A percentile compares a stretch with the other conserved stretches of the same genome.
Evolutionary conservation across 2,888 invertebrate species (phyloP).

Genomic region (Tyria jacobaeae): DNA sequence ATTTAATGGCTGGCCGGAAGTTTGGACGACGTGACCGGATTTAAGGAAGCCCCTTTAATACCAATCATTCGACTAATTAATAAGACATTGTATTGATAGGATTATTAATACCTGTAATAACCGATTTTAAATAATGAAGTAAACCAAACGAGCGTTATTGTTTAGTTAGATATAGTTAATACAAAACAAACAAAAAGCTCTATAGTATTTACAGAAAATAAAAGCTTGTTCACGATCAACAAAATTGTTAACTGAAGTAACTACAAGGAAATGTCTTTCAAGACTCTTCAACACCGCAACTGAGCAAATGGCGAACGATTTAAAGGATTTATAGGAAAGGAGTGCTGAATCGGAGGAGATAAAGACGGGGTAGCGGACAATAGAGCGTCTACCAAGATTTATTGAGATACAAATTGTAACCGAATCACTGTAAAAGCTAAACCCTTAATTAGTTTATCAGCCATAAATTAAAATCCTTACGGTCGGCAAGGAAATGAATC

Average conservation of each 20-base stretch:
- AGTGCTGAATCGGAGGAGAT: constrained; percentile 42
- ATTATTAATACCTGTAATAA: constrained; percentile 39
- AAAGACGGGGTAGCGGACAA: constrained; percentile 45
- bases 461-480: constrained; percentile 48
- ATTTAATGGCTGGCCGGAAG: constrained; percentile 82
- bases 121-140: not conserved
- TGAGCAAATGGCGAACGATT: constrained; percentile 49
- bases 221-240: constrained; percentile 38
- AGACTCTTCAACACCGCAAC: constrained; percentile 43
- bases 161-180: constrained; percentile 15
- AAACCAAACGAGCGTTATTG: not conserved
- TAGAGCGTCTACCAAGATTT: constrained; percentile 54
- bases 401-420: constrained; percentile 59
- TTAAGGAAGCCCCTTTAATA: constrained; percentile 56
- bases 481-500: constrained; percentile 26
- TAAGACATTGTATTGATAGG: constrained; percentile 54
- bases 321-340: constrained; percentile 54
- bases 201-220: constrained; percentile 34
- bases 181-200: constrained; percentile 27
- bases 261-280: constrained; percentile 42
- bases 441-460: constrained; percentile 54
- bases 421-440: constrained; percentile 51
- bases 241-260: constrained; percentile 35
- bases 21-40: constrained; percentile 78
- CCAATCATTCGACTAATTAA: constrained; percentile 73